phyloP scores from a whole-genome alignment of 2,113 vertebrate genomes.

The Macquaria ambigua region DNA sequence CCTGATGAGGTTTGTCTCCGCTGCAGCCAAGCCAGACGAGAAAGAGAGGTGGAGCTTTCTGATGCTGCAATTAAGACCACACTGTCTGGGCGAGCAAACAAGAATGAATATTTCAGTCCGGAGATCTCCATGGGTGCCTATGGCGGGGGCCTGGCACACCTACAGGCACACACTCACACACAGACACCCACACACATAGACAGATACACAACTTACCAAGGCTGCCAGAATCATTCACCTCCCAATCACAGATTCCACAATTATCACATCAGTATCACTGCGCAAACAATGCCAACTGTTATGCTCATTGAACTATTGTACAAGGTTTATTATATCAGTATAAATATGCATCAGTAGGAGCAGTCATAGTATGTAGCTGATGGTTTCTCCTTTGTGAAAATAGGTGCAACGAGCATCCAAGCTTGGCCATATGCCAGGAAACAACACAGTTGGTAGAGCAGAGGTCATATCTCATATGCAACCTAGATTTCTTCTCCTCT shows the following conservation, averaged over 20 bases:
- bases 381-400: conserved; percentile 45
- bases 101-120: conserved; percentile 84
- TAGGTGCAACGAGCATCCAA: conserved; percentile 23
- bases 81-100: conserved; percentile 78
- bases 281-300: conserved; percentile 72
- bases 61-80: conserved; percentile 83
- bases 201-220: conserved; percentile 49
- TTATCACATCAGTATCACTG: conserved; percentile 76
- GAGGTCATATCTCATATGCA: conserved; percentile 56
- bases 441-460: conserved; percentile 52
- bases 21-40: conserved; percentile 67
- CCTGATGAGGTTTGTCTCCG: conserved; percentile 64
- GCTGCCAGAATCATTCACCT: conserved; percentile 76
- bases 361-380: neutral
- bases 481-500: conserved; percentile 36
- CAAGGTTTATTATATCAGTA: conserved; percentile 51
- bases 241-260: conserved; percentile 77
- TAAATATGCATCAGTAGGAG: conserved; percentile 59
- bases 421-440: conserved; percentile 63
- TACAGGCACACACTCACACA: conserved; percentile 54
- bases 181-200: conserved; percentile 40
- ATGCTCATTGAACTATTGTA: conserved; percentile 62
- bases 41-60: conserved; percentile 80
- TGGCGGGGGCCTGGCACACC: conserved; percentile 81
- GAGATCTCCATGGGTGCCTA: conserved; percentile 79